Base-by-base conservation (phyloP, 92 coral and sea anemone species). In the Nematostella vectensis region DNA sequence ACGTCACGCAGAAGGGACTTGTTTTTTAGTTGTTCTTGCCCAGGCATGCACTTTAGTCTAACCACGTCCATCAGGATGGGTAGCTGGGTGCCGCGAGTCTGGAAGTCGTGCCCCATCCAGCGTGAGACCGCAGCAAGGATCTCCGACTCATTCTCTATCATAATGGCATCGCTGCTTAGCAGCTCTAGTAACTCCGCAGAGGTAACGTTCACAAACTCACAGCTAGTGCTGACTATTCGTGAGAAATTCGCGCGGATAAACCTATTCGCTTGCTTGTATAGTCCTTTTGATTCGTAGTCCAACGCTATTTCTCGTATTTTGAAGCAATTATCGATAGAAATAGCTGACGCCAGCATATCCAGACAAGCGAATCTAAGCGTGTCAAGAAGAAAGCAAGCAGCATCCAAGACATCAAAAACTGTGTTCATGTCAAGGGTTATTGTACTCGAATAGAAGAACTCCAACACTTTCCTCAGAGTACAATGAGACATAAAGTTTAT, bases 401-500 rank as follows among this genome's bases (percentile, higher is more conserved):
- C 84, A 29, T 85, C 75, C 21, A 85, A 66, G 18, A 85, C 50
- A 11, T 85, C 95, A 10, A 51, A 43, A 25, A 71, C 65, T 33
- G 66, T 70, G 17, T 85, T 77, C 36, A 65, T 72, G 26, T 69
- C 62, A 1, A 85, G 45, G 24, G 61, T 49, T 23, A 85, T 76
- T 48, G 57, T 62, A 18, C 77, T 75, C 16, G 88, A 75, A 55
- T 85, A 85, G 29, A 85, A 85, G 67, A 69, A 85, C 24, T 85
- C 95, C 23, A 85, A 57, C 20, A 85, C 70, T 23, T 53, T 65
- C 8, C 55, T 67, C 88, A 85, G 61, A 12, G 94, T 71, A 25
- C 49, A 38, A 49, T 29, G 71, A 43, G 56, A 44, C 33, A 85
- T 58, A 16, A 67, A 65, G 15, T 69, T 64, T 28, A 85, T 80